These are phyloP conservation scores for Dicaeum eximium DNA, from an alignment of 2,113 vertebrate species.

Conservation along the genomic window DNA sequence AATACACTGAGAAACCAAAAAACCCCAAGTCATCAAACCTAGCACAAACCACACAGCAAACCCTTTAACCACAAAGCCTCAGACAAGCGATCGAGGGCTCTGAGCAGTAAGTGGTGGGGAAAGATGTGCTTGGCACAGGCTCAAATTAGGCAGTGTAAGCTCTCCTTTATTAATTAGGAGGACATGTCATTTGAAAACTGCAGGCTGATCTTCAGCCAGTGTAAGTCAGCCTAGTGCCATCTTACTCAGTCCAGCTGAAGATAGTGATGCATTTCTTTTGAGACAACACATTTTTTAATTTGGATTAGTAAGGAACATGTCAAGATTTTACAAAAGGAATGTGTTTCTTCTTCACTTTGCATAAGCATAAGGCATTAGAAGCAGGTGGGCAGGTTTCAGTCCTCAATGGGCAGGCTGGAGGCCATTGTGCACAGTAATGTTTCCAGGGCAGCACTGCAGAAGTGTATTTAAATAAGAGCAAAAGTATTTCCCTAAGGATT, in stretches of 20 bases:
- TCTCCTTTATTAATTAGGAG: constrained; percentile 2
- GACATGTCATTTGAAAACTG: not conserved
- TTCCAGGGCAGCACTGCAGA: not conserved
- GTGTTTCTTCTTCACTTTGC: not conserved
- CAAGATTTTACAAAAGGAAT: not conserved
- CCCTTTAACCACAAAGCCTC: not conserved
- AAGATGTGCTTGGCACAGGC: not conserved
- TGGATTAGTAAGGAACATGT: not conserved
- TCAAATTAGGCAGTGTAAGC: not conserved
- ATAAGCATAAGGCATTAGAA: not conserved
- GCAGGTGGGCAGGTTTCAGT: not conserved
- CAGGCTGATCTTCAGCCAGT: not conserved
- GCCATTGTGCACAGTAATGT: not conserved
- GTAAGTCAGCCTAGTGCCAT: not conserved
- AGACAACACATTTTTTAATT: not conserved
- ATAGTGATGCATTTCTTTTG: not conserved
- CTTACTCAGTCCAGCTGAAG: not conserved
- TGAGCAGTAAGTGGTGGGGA: not conserved
- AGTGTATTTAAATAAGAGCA: not conserved
- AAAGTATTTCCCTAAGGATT: not conserved
- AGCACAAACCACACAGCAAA: not conserved
- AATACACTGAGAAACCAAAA: not conserved
- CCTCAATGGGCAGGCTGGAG: not conserved
- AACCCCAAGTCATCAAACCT: not conserved
- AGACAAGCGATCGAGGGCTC: not conserved